These are phyloP conservation scores for Spodoptera littoralis DNA, from an alignment of 2,888 invertebrate species.

Conservation along the genomic window DNA sequence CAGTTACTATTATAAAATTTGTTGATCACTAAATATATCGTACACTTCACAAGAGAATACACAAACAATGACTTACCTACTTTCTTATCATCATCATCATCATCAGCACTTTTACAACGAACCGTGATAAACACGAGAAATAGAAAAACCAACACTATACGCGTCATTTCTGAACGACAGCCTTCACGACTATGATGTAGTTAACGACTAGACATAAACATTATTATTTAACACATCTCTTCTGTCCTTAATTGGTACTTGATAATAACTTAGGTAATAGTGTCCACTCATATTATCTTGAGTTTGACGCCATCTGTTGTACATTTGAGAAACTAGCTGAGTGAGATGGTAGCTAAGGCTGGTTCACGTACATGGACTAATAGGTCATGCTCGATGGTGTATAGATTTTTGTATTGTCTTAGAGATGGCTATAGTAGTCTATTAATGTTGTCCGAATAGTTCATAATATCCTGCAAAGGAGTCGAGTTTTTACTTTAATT, in stretches of 20 bases:
- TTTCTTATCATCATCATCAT: no score
- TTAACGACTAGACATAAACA: conserved; percentile 11
- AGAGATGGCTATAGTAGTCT: conserved; percentile 9
- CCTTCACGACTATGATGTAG: conserved; percentile 17
- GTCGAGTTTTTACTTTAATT: no score
- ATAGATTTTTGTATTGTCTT: neutral
- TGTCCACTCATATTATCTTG: neutral
- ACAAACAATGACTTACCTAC: no score
- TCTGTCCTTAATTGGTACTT: conserved; percentile 2
- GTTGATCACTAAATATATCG: no score
- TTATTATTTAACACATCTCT: conserved; percentile 26
- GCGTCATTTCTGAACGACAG: conserved; percentile 51
- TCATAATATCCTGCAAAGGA: neutral
- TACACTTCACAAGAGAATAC: no score
- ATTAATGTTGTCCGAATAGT: neutral
- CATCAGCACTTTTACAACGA: conserved; percentile 4
- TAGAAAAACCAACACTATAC: conserved; percentile 34
- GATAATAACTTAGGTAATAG: conserved; percentile 5
- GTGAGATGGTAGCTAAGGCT: no score
- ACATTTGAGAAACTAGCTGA: no score
- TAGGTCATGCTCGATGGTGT: neutral
- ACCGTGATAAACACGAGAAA: conserved; percentile 33
- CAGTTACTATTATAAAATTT: no score
- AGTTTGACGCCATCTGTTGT: conserved; percentile 25
- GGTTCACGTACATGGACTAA: neutral